phyloP scores from a whole-genome alignment of 2,888 invertebrate genomes.

The Luperina testacea region DNA sequence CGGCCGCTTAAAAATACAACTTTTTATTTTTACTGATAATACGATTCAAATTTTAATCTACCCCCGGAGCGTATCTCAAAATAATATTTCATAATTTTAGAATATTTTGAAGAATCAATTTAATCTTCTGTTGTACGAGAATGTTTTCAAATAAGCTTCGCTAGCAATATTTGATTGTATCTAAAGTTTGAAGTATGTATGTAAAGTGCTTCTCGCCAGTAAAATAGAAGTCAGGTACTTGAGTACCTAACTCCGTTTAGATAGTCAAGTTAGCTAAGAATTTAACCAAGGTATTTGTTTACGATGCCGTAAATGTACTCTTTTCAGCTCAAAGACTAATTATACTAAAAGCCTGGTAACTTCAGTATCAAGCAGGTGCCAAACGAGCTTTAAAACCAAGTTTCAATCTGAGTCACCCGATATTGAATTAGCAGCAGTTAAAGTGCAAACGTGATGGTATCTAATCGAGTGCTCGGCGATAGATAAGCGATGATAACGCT shows the following conservation, averaged over 20 bases:
- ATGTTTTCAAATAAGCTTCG: background rate
- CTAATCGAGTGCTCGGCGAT: constrained; percentile 44
- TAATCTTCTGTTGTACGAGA: background rate
- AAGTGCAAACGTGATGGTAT: constrained; percentile 46
- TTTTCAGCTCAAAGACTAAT: too few species aligned
- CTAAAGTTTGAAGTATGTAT: background rate
- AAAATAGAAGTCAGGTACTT: background rate
- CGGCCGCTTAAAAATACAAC: background rate
- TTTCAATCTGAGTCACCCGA: constrained; percentile 48
- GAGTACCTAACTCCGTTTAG: background rate
- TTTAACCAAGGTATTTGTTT: background rate
- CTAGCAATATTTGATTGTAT: background rate
- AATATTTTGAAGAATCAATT: background rate
- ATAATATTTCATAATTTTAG: background rate
- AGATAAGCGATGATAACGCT: constrained; percentile 35
- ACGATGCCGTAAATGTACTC: background rate
- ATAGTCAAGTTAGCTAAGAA: background rate
- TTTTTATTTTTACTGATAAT: background rate
- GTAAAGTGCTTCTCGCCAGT: background rate
- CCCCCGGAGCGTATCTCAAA: background rate
- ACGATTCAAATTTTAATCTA: background rate
- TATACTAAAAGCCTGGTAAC: background rate
- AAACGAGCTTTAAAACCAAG: constrained; percentile 18
- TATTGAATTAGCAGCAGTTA: constrained; percentile 57
- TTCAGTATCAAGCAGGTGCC: background rate